These are phyloP conservation scores for Euglossa dilemma DNA, from an alignment of 1,140 invertebrate species.

Conservation along the genomic window DNA sequence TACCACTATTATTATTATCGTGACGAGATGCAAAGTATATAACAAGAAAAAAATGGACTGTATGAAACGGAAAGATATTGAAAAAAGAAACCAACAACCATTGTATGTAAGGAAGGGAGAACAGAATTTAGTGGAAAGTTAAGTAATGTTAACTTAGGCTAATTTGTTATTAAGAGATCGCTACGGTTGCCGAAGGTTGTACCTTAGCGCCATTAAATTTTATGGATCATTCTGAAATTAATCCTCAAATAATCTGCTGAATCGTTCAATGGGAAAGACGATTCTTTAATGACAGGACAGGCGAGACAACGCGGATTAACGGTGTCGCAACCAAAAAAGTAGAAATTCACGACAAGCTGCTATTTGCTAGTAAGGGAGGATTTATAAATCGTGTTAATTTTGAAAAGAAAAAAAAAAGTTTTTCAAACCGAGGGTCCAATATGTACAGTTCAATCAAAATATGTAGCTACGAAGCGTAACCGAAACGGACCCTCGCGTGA, in stretches of 20 bases:
- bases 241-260: constrained; percentile 33
- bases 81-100: constrained; percentile 15
- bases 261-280: constrained; percentile 18
- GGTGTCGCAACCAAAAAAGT: constrained; percentile 74
- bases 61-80: constrained; percentile 55
- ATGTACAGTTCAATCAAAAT: constrained; percentile 79
- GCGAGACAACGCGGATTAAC: constrained; percentile 47
- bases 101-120: constrained; percentile 62
- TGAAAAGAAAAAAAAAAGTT: constrained; percentile 56
- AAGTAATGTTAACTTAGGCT: constrained; percentile 69
- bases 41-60: constrained; percentile 37
- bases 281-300: constrained; percentile 19
- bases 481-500: constrained; percentile 60
- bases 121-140: constrained; percentile 67
- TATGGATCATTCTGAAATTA: constrained; percentile 56
- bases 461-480: constrained; percentile 68
- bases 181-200: constrained; percentile 59
- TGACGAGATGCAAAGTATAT: constrained; percentile 65
- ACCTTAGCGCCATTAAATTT: constrained; percentile 61
- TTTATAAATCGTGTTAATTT: constrained; percentile 77
- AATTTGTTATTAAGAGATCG: constrained; percentile 67
- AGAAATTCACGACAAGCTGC: constrained; percentile 70
- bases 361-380: constrained; percentile 69
- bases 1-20: constrained; percentile 65
- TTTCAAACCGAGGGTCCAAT: constrained; percentile 71